Conservation (phyloP, 1,140 invertebrate species). For the Ruditapes philippinarum region DNA sequence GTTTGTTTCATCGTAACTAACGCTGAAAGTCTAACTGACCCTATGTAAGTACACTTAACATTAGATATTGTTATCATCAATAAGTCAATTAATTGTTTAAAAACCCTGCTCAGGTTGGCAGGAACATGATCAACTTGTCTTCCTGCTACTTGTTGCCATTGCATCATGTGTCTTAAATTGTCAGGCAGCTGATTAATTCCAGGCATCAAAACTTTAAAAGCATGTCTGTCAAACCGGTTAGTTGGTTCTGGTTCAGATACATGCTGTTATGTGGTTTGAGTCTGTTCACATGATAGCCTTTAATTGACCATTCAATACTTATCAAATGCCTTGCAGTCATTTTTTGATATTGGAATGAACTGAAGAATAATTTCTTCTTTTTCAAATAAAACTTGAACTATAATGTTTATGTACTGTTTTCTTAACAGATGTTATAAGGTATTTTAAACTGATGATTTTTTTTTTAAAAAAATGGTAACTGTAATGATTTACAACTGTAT, state of each 20-base stretch:
- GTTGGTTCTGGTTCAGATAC: constrained; percentile 1
- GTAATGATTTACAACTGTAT: too few species aligned
- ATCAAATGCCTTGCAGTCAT: constrained; percentile 8
- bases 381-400: too few species aligned
- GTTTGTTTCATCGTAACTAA: background rate
- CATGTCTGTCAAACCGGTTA: constrained; percentile 11
- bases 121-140: constrained; percentile 38
- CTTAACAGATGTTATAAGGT: too few species aligned
- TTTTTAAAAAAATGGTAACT: too few species aligned
- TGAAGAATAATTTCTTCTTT: too few species aligned
- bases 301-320: background rate
- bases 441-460: too few species aligned
- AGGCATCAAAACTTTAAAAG: constrained; percentile 19
- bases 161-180: background rate
- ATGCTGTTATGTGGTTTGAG: constrained; percentile 16
- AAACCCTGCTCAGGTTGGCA: constrained; percentile 25
- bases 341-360: too few species aligned
- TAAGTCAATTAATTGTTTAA: background rate
- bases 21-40: background rate
- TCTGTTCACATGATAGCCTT: constrained; percentile 40
- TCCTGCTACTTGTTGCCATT: background rate
- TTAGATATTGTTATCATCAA: background rate
- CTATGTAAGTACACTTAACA: background rate
- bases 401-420: too few species aligned
- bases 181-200: background rate